Conservation (phyloP, 2,113 vertebrate genomes). For the Grantiella picta region DNA sequence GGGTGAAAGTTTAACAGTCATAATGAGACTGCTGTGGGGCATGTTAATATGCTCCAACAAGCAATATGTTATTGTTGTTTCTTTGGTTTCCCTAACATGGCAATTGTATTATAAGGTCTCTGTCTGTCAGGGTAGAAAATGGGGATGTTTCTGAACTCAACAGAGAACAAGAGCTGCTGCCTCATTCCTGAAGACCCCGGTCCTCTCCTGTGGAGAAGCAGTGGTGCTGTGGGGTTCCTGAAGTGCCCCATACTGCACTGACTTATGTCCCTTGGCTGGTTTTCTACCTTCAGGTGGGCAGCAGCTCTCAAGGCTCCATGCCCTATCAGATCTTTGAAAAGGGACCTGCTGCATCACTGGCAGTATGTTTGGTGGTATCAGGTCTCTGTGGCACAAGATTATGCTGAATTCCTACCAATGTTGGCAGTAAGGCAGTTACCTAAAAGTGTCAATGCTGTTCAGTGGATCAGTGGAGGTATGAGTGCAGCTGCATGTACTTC, state of each 20-base stretch:
- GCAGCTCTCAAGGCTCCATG: neutral
- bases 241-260: rapidly evolving
- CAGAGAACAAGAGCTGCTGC: neutral
- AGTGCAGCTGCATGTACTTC: neutral
- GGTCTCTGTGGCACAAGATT: neutral
- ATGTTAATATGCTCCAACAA: neutral
- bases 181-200: neutral
- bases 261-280: neutral
- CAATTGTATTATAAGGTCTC: neutral
- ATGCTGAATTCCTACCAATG: neutral
- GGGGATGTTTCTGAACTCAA: neutral
- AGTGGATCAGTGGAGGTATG: neutral
- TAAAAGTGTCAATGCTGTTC: neutral
- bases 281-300: neutral
- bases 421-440: neutral
- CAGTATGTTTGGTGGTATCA: neutral
- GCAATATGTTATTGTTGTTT: neutral
- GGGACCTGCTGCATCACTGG: neutral
- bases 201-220: neutral
- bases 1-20: slow-evolving; percentile 4
- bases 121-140: neutral
- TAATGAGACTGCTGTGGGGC: neutral
- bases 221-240: neutral
- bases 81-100: neutral
- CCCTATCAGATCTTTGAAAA: neutral